Evolutionary conservation across 2,113 vertebrate genomes (phyloP), one percentile per base, ranked within the genome.

Genomic region (Mustela lutreola): DNA sequence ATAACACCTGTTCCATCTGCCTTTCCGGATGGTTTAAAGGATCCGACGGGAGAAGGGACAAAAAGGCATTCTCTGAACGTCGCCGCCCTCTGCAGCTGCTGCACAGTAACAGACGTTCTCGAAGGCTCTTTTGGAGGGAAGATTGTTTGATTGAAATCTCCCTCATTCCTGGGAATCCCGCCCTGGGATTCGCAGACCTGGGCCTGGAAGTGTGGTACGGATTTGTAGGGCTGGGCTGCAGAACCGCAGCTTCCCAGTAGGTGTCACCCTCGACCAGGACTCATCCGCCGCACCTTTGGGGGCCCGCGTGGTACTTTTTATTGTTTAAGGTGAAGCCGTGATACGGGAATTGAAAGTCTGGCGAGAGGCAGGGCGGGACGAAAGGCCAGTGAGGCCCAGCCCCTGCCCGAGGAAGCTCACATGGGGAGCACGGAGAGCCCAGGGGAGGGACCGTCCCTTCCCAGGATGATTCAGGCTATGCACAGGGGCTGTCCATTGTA

Each of bases 251-350:
- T 87, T 2, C 88, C 97, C 98, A 87, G 95, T 94, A 97, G 97
- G 94, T 96, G 97, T 95, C 97, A 96, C 94, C 31, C 86, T 97
- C 86, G 36, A 70, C 92, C 73, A 89, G 86, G 58, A 83, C 45
- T 73, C 19, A 0, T 3, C 62, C 18, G 9, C 28, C 5, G 22
- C 6, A 18, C 18, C n/a, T 21, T 65, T 39, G 39, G 22, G 19
- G 2, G n/a, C 65, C 65, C 22, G 15, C 65, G 39, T 11, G 7
- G 0, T n/a, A 4, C 15, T 33, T 89, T 33, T 42, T 22, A 14
- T 62, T 58, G 22, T 42, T 53, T 48, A 56, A 31, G 1, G 39
- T 60, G 42, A 63, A 31, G 15, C 53, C 21, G 36, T 58, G 53
- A 39, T 24, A 16, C 24, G 8, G 45, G 58, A 60, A 2, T 58